Base-by-base conservation (phyloP, 2,797 vertebrate species). In the Acestrorhynchus altus region DNA sequence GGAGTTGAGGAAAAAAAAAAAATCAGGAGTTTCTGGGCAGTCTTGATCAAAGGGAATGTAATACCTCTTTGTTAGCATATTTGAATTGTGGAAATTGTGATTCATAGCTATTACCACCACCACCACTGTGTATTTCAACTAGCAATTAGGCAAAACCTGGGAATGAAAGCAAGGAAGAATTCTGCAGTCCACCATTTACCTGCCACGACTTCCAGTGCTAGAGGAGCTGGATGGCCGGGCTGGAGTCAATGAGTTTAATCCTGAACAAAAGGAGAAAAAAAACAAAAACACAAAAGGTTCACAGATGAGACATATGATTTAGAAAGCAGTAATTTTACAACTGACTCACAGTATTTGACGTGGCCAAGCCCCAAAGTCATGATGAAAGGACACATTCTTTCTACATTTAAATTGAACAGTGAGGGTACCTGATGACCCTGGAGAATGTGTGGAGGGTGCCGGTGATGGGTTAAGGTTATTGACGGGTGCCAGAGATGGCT, bases 191-290 rank as follows among this genome's bases (percentile, higher is more conserved):
- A 13, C 1, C 12, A 52, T 22, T 92, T 85, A 98, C 98, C 98
- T 99, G 89, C 98, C 97, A 88, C 97, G 94, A 90, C 98, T 99
- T 77, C 97, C 98, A 71, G 98, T 99, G 91, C 98, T 99, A 81
- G 98, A 99, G 0, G 95, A 96, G 86, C 97, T 99, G n/a, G 98
- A 98, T 4, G 98, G 98, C 83, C 98, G 94, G 80, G 95, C 97
- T 76, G 97, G 97, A 46, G 96, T 99, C 88, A 98, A 96, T 63
- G 96, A 95, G 87, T 96, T 99, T 15, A 98, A 90, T 87, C 97
- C 97, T 99, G 88, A 76, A 51, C 56, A 84, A 81, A 28, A 12
- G 40, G 10, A 31, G 0, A 28, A 11, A 54, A 2, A 28, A 6
- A 44, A 22, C 6, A 15, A 2, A 47, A 52, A 39, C 47, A 72